Evolutionary conservation across 2,888 invertebrate species (phyloP).

Genomic region (Glaucopsyche alexis): DNA sequence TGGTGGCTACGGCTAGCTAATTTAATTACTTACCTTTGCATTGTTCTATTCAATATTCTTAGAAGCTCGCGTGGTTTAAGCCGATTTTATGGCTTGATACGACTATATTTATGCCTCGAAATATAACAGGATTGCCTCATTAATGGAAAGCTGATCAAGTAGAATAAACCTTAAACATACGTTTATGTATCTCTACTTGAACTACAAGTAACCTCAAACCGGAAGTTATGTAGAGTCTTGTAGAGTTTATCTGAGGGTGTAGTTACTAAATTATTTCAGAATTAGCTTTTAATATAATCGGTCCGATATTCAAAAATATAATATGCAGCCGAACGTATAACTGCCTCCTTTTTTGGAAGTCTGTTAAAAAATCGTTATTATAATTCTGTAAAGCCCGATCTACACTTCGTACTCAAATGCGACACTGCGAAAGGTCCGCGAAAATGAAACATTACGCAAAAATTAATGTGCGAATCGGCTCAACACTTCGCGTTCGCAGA

Average conservation of each 20-base stretch:
- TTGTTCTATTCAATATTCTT: constrained; percentile 1
- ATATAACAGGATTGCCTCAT: not conserved
- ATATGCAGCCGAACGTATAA: too few relatives aligned
- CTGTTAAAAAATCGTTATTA: too few relatives aligned
- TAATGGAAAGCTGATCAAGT: not conserved
- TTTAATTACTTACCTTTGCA: constrained; percentile 22
- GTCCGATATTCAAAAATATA: too few relatives aligned
- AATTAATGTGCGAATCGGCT: too few relatives aligned
- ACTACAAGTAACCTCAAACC: not conserved
- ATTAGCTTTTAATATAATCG: not conserved
- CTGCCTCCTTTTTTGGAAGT: too few relatives aligned
- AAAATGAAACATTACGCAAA: too few relatives aligned
- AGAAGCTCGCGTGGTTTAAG: not conserved
- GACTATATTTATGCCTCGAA: not conserved
- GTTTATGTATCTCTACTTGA: not conserved
- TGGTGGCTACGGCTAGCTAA: constrained; percentile 2
- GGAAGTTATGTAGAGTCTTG: not conserved
- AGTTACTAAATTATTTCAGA: not conserved
- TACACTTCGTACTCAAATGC: too few relatives aligned
- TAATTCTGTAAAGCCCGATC: too few relatives aligned
- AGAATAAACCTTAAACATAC: not conserved
- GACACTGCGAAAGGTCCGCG: too few relatives aligned
- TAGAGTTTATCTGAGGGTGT: too few relatives aligned
- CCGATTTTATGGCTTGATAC: not conserved
- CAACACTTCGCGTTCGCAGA: too few relatives aligned